Conservation (phyloP, 2,113 vertebrate genomes). For the Tapirus terrestris region DNA sequence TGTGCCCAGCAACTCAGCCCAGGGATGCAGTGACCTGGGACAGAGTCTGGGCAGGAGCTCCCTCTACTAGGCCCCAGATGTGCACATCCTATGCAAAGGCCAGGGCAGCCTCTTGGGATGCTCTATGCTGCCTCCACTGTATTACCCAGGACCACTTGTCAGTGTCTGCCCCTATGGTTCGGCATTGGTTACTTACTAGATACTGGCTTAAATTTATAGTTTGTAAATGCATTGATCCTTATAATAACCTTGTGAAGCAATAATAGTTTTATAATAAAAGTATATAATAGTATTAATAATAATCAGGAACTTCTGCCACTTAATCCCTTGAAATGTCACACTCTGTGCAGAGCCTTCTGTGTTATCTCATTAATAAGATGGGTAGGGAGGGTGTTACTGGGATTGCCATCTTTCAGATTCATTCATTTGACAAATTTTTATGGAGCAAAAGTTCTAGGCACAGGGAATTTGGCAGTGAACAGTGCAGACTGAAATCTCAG, state of each 20-base stretch:
- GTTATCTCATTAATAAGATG: neutral
- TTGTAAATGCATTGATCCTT: neutral
- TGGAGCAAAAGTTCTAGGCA: neutral
- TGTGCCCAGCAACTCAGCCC: neutral
- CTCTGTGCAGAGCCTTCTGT: neutral
- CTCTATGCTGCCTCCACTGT: neutral
- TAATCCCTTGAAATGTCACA: neutral
- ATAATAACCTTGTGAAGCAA: neutral
- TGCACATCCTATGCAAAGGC: no score
- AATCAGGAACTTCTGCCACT: neutral
- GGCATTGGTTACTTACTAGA: neutral
- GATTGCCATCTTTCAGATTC: slow-evolving; percentile 26
- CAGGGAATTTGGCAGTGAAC: neutral
- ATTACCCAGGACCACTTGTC: neutral
- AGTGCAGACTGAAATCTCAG: neutral
- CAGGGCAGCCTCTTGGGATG: rapidly evolving
- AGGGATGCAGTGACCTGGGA: neutral
- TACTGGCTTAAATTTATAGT: neutral
- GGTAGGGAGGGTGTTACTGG: neutral
- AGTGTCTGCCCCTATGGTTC: neutral
- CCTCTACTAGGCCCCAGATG: rapidly evolving
- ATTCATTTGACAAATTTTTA: neutral
- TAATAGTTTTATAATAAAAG: neutral
- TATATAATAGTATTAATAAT: neutral
- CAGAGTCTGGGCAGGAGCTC: neutral